Evolutionary conservation across 2,113 vertebrate genomes (phyloP), one percentile per base, ranked within the genome.

Genomic region (Uropsilus gracilis): DNA sequence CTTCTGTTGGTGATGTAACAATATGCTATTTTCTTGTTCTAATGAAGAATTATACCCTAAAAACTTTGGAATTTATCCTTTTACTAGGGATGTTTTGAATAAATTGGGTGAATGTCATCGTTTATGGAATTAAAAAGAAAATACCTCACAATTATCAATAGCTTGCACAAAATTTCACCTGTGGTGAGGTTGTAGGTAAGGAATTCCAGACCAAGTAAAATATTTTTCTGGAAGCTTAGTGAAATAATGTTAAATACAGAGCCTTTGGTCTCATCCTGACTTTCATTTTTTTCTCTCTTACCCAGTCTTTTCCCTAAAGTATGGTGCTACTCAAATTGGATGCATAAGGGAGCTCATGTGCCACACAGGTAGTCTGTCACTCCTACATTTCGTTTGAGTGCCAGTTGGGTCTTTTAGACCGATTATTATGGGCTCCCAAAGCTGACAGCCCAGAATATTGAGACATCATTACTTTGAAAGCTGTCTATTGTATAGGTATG

Each of bases 321-420:
- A 87, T 76, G 94, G 94, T 96, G 89, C 96, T 97, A 64, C 88
- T 97, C 39, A 64, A 39, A 37, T 69, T 75, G 88, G 53, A 90
- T 82, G 61, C 91, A 28, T 77, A 37, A 13, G 72, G 91, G 77
- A 91, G 46, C 89, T 80, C 42, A 10, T 5, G 16, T 63, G 57
- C 83, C 64, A 26, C 28, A 22, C 26, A 20, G 39, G n/a, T 44
- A 18, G 80, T 5, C 66, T 4, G 2, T 72, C 78, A 37, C 37
- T 69, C 69, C 64, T 63, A 8, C 20, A 28, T 59, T 90, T 50
- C 32, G 64, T 90, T 63, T 37, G 48, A 59, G 69, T 87, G 39
- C 68, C 4, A 16, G 0, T 64, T 77, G 48, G 7, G 30, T 46
- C n/a, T 76, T 59, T 91, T 63, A 59, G n/a, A 66, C 28, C 18